Base-by-base conservation (phyloP, 1,140 invertebrate species). In the Papilio polyxenes region DNA sequence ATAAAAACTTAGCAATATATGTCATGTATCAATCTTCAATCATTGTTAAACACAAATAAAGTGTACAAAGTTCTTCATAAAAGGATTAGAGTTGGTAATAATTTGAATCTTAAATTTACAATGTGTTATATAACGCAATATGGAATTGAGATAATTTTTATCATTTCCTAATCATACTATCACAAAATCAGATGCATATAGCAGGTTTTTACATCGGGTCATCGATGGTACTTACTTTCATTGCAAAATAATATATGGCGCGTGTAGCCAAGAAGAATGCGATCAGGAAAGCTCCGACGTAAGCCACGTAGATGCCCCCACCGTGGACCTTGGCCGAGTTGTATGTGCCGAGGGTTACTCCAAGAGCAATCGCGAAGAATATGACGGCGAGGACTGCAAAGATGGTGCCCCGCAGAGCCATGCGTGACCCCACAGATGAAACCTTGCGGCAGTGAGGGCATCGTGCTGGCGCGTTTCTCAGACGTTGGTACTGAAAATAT, bases 391-490 rank as follows among this genome's bases (percentile, higher is more conserved):
- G 88, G 72, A 98, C 95, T n/a, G 98, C 94, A 91, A 98, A 99
- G 75, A 98, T 95, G 51, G 97, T 97, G 80, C 96, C 97, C 86
- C 98, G 96, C 86, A 97, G 95, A 49, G 97, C 97, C 95, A 98
- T 98, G 85, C 97, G 96, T 10, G 96, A 96, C 0, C 98, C 98
- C 82, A 99, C 98, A 51, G 98, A 98, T 51, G 98, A 99, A 88
- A 99, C 97, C 95, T 98, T 98, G 82, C 98, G 96, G 95, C 98
- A 99, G 94, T 99, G 98, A 53, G 98, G 98, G 96, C 98, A 99
- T 90, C 98, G 96, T n/a, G 98, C 98, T 82, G 99, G 95, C 83
- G 98, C 97, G 95, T 99, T 99, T 90, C 97, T 98, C 90, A 98
- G 95, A 84, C 98, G 98, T 92, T 99, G 98, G 92, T 99, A 99